Conservation (phyloP, 2,113 vertebrate species). For the Phrynosoma platyrhinos region DNA sequence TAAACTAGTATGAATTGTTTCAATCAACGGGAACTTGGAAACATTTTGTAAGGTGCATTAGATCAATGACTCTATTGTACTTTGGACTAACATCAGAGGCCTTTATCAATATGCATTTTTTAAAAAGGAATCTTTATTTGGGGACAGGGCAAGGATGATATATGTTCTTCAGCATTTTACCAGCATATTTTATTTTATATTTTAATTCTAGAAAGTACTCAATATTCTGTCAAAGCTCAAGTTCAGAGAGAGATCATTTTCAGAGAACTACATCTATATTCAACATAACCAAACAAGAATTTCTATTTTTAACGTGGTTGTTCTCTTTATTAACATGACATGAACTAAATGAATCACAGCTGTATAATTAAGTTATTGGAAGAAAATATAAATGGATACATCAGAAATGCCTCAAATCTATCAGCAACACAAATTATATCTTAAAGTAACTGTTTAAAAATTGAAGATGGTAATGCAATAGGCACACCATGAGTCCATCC, state of each 20-base stretch:
- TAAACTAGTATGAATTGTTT: too few species aligned
- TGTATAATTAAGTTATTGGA: conserved; percentile 52
- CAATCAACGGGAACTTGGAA: too few species aligned
- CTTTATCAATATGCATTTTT: too few species aligned
- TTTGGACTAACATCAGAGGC: too few species aligned
- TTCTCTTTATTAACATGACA: conserved; percentile 51
- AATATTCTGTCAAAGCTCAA: background rate
- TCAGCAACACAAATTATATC: conserved; percentile 35
- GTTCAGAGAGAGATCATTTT: background rate
- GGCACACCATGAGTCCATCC: background rate
- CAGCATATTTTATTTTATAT: background rate
- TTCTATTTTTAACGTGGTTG: conserved; percentile 33
- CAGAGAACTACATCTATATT: conserved; percentile 13
- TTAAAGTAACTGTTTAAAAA: conserved; percentile 35
- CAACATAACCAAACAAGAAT: conserved; percentile 29
- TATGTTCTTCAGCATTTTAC: background rate
- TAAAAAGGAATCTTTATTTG: background rate
- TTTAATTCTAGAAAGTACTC: background rate
- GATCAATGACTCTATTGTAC: too few species aligned
- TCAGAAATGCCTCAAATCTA: conserved; percentile 40
- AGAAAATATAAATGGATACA: conserved; percentile 40
- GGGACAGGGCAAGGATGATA: background rate
- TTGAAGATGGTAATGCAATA: background rate
- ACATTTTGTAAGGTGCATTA: too few species aligned
- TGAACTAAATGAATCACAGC: conserved; percentile 48